A percentile compares a stretch with the other conserved stretches of the same genome.
phyloP scores from a whole-genome alignment of 2,113 vertebrate genomes.

The Agapornis roseicollis region DNA sequence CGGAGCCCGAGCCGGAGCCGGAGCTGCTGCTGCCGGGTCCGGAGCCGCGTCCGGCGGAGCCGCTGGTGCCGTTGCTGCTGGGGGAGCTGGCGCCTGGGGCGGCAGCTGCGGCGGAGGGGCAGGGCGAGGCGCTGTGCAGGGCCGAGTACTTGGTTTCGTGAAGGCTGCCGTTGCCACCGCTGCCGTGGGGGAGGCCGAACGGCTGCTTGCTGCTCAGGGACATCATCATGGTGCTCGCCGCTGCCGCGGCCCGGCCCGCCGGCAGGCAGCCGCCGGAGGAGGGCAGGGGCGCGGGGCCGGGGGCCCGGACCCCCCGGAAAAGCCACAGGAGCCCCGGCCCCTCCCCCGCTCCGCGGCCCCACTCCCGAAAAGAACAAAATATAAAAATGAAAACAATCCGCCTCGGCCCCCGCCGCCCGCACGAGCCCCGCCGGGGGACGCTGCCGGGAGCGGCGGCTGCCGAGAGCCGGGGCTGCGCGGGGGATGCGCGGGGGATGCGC shows the following conservation, averaged over 20 bases:
- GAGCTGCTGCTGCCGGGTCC: slow-evolving; percentile 52
- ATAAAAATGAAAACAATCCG: not conserved
- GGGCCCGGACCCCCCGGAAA: not conserved
- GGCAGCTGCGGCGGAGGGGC: slow-evolving; percentile 81
- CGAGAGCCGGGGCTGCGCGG: not conserved
- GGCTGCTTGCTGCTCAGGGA: slow-evolving; percentile 97
- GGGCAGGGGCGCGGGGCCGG: not conserved
- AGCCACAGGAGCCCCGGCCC: not conserved
- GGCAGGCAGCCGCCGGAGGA: slow-evolving; percentile 56
- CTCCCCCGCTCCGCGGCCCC: too few relatives aligned
- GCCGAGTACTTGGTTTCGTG: slow-evolving; percentile 91
- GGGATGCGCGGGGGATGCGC: not conserved
- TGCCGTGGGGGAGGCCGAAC: slow-evolving; percentile 87
- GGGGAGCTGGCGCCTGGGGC: slow-evolving; percentile 82
- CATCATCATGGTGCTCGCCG: slow-evolving; percentile 96
- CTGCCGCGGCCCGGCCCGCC: slow-evolving; percentile 67
- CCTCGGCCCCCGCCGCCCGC: not conserved
- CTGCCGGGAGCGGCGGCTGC: not conserved
- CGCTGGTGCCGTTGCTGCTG: slow-evolving; percentile 80
- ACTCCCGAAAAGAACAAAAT: not conserved
- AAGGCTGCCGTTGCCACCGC: slow-evolving; percentile 75
- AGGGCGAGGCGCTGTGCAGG: slow-evolving; percentile 88
- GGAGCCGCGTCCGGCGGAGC: slow-evolving; percentile 64
- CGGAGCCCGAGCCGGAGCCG: slow-evolving; percentile 42
- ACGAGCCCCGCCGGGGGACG: not conserved